Evolutionary conservation across 2,888 invertebrate genomes (phyloP), one percentile per base, ranked within the genome.

Genomic region (Clostera curtula): DNA sequence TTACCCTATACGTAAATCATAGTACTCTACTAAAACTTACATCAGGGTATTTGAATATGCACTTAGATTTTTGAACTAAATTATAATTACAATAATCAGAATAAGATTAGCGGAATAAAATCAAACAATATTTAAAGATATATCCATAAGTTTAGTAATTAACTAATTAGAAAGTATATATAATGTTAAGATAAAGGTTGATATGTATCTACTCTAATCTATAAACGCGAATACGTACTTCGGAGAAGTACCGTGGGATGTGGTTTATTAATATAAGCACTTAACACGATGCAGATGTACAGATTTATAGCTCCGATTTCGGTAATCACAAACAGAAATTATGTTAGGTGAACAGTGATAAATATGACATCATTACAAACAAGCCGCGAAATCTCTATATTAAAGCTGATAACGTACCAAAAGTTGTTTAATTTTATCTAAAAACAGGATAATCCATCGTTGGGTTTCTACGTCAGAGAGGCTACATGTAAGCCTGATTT

Each of bases 401-500:
- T 27, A 12, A 30, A 34, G 39, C 19, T 22, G 26, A 36, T 32
- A 43, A 26, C 3, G 12, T 22, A 15, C 18, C 27, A 30, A 39
- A 40, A 40, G 50, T 35, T 39, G 39, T 47, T 43, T 43, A 51
- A 57, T 57, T 55, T 63, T 64, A 72, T 69, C 66, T 65, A 49
- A 62, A 69, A 63, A 49, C 61, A 47, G 44, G 58, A 60, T 75
- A 67, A 75, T 75, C 72, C 67, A 55, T 54, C 24, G 38, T 31
- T n/a, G n/a, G n/a, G n/a, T n/a, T 32, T 30, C 72, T 64, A 73
- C 75, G 82, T 77, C 76, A 79, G 43, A 27, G 33, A 30, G 36
- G 36, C 47, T 43, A 49, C 44, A 52, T 47, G 60, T 71, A 71
- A 71, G 59, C 66, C 63, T 43, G 46, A 61, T 22, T 66, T 54